phyloP scores from a whole-genome alignment of 2,888 invertebrate genomes.

The Drosophila trichaetosa region DNA sequence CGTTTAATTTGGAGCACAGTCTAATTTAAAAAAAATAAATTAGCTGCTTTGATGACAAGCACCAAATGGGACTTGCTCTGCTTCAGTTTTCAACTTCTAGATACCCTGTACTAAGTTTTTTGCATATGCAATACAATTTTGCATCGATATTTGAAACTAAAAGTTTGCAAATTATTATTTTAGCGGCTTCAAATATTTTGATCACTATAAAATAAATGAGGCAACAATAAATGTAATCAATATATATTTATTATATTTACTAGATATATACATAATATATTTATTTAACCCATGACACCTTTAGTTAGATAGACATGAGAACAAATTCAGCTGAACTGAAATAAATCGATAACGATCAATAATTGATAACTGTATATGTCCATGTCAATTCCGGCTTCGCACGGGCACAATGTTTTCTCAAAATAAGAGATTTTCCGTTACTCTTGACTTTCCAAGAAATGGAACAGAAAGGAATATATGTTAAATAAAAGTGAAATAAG shows the following conservation, averaged over 20 bases:
- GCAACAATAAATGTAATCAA: not conserved
- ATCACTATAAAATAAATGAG: too few species aligned
- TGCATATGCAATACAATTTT: not conserved
- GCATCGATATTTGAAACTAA: not conserved
- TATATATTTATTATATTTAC: not conserved
- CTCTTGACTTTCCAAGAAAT: not conserved
- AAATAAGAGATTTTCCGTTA: not conserved
- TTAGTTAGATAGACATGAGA: not conserved
- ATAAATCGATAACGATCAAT: not conserved
- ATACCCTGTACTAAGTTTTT: conserved; percentile 1
- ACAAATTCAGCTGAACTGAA: not conserved
- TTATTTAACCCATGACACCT: not conserved
- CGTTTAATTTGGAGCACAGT: not conserved
- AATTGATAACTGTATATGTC: not conserved
- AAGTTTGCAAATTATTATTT: not conserved
- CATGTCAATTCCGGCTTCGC: not conserved
- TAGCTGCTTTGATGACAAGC: not conserved
- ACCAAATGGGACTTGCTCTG: not conserved
- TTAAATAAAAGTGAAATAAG: too few species aligned
- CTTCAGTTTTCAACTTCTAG: not conserved
- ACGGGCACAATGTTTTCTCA: not conserved
- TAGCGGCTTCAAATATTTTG: not conserved
- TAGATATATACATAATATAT: not conserved
- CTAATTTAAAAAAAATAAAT: not conserved
- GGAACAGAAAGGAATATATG: not conserved